A percentile compares a stretch with the other conserved stretches of the same genome.
phyloP scores from a whole-genome alignment of 2,888 invertebrate species.

The Sphaeridia pumilis region DNA sequence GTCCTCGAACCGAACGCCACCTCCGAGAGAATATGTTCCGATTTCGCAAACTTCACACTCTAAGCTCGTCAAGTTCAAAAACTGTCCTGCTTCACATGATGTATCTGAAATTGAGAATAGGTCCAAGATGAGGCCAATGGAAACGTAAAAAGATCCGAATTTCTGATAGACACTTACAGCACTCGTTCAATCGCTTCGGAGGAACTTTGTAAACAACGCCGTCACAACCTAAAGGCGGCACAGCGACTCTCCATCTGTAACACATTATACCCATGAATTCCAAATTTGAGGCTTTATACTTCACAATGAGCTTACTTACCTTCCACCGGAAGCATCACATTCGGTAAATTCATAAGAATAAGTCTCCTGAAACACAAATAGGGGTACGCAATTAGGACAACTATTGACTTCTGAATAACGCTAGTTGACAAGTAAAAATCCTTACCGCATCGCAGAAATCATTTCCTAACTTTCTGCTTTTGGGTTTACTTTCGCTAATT shows the following conservation, averaged over 20 bases:
- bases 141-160: too few species aligned
- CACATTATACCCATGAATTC: too few species aligned
- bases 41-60: conserved; percentile 44
- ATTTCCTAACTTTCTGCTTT: too few species aligned
- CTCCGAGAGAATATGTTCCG: conserved; percentile 48
- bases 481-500: too few species aligned
- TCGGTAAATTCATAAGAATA: conserved; percentile 46
- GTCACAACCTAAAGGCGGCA: conserved; percentile 42
- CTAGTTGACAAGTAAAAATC: too few species aligned
- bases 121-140: too few species aligned
- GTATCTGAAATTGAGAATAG: too few species aligned
- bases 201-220: conserved; percentile 40
- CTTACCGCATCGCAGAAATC: too few species aligned
- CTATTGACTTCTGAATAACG: too few species aligned
- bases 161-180: conserved; percentile 48
- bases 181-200: conserved; percentile 44
- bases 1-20: conserved; percentile 45
- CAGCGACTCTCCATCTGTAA: conserved; percentile 50
- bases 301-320: too few species aligned
- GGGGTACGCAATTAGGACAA: background rate
- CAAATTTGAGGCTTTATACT: too few species aligned
- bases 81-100: conserved; percentile 46
- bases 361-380: conserved; percentile 40
- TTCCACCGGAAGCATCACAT: conserved; percentile 41
- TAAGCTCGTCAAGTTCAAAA: conserved; percentile 44